Evolutionary conservation across 2,113 vertebrate species (phyloP), one percentile per base, ranked within the genome.

Genomic region (Oenanthe melanoleuca): DNA sequence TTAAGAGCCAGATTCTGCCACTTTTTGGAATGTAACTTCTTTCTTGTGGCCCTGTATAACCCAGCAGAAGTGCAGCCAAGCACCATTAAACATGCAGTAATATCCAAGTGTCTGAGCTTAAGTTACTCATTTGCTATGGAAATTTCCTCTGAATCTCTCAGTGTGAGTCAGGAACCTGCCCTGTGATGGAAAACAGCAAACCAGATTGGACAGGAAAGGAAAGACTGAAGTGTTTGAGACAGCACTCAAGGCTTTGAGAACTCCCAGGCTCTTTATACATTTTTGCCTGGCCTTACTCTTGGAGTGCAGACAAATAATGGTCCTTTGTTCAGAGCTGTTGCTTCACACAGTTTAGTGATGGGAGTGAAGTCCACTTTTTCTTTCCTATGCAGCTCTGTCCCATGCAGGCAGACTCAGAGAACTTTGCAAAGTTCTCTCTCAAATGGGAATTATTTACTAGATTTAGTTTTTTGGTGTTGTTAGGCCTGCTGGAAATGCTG

Each of bases 111-210:
- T 63, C 74, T 79, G 70, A 93, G 42, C 29, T 66, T 33, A 38
- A 75, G 81, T 92, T 95, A 83, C 37, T 77, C 16, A 37, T 93
- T 83, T 80, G 88, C 60, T 61, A 37, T 26, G 73, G 92, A 84
- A 94, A 87, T 87, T 93, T 93, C 90, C 65, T 66, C 45, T 84
- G 26, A 44, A 33, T 20, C 5, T 53, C 15, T 65, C 50, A 53
- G 0, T 8, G 40, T 34, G 55, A 77, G 55, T 72, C 34, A 56
- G 67, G 59, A 66, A 75, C 67, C 19, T 77, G 45, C 37, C 19
- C 50, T 31, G 37, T 19, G 33, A 65, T 57, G 45, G 17, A 78
- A 89, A 91, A 18, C 31, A 80, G 49, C 61, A 79, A 91, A 83
- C 4, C 38, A 57, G 52, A 67, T 25, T 63, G 61, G 53, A 12